Conservation (phyloP, 1,140 invertebrate genomes). For the Steinernema feltiae region DNA sequence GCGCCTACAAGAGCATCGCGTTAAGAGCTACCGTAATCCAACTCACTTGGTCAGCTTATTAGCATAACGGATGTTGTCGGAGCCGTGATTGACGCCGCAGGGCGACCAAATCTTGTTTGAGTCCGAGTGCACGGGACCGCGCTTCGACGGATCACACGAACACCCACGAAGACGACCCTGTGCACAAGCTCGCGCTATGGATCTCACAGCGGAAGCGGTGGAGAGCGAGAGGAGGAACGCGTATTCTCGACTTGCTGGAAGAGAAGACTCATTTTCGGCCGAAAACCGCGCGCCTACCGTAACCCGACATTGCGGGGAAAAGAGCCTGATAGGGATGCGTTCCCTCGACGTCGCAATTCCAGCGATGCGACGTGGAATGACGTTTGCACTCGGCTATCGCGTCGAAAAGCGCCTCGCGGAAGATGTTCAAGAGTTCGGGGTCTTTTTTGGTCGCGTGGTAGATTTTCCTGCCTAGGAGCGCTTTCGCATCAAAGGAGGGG, state of each 20-base stretch:
- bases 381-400: neutral
- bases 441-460: neutral
- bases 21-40: neutral
- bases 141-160: neutral
- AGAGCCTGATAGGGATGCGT: conserved; percentile 4
- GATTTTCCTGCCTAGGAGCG: neutral
- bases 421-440: neutral
- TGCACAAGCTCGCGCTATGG: neutral
- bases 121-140: neutral
- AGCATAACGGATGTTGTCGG: conserved; percentile 13
- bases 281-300: neutral
- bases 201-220: neutral
- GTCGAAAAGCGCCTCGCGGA: neutral
- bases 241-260: neutral
- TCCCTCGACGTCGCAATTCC: neutral
- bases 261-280: neutral
- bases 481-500: neutral
- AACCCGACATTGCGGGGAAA: neutral
- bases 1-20: neutral
- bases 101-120: neutral
- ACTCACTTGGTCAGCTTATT: neutral
- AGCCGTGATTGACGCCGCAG: conserved; percentile 5
- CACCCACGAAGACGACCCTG: conserved; percentile 6
- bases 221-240: neutral
- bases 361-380: neutral